Percentiles rank a stretch among this genome's conserved stretches.
phyloP scores from a whole-genome alignment of 2,113 vertebrate species.

The Crocuta crocuta region DNA sequence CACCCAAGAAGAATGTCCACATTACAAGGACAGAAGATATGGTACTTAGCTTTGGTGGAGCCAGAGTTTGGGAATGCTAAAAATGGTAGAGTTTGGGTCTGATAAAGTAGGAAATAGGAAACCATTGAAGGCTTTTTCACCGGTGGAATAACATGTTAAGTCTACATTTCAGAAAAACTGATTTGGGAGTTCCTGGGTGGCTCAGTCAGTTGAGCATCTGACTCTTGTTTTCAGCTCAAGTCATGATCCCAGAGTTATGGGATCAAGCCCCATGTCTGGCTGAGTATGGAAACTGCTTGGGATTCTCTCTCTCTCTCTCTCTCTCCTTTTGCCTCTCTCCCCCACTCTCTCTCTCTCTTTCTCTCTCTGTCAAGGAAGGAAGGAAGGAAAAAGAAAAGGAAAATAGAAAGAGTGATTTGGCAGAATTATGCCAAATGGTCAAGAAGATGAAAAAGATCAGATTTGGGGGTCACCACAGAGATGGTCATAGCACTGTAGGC shows the following conservation, averaged over 20 bases:
- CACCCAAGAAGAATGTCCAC: neutral
- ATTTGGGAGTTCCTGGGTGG: too few relatives aligned
- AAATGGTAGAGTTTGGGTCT: neutral
- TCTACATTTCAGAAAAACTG: neutral
- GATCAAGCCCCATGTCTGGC: too few relatives aligned
- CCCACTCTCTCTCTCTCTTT: too few relatives aligned
- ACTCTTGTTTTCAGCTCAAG: too few relatives aligned
- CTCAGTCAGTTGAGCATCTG: too few relatives aligned
- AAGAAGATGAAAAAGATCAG: neutral
- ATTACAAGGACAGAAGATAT: neutral
- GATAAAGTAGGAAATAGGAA: neutral
- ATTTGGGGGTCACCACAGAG: neutral
- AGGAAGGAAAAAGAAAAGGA: too few relatives aligned
- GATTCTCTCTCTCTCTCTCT: too few relatives aligned
- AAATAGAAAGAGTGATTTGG: neutral
- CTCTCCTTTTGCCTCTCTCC: too few relatives aligned
- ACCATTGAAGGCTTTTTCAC: neutral
- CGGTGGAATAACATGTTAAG: neutral
- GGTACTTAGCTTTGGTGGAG: rapidly evolving
- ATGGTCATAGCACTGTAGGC: rapidly evolving
- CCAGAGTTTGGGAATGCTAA: neutral
- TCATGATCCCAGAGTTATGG: too few relatives aligned
- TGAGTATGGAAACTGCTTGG: too few relatives aligned
- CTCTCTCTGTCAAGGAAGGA: too few relatives aligned
- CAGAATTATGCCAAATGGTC: neutral